phyloP scores from a whole-genome alignment of 1,140 invertebrate species.

The Drosophila nikananu region DNA sequence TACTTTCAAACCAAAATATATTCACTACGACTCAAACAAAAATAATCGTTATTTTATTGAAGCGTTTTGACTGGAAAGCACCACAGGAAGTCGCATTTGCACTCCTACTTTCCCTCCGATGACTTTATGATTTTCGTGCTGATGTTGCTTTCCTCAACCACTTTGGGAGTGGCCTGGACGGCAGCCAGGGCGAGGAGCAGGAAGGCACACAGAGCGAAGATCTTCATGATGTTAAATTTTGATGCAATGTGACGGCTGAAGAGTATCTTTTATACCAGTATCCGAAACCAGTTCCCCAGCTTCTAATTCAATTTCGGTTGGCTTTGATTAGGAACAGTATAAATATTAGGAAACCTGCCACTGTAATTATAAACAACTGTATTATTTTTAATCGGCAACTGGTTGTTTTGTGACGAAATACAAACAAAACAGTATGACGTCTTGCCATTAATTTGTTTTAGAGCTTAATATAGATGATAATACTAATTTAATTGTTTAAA shows the following conservation, averaged over 20 bases:
- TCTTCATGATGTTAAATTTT: constrained; percentile 10
- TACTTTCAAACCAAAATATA: not conserved
- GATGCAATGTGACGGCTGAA: not conserved
- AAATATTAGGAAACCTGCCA: not conserved
- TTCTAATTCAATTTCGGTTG: not conserved
- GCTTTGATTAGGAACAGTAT: not conserved
- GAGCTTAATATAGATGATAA: not conserved
- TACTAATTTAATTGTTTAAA: not conserved
- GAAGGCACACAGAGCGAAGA: constrained; percentile 20
- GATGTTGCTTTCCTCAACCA: not conserved
- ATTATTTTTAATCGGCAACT: not conserved
- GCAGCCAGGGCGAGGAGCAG: constrained; percentile 6
- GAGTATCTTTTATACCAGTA: constrained; percentile 3
- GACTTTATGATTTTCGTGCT: not conserved
- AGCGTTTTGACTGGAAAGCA: not conserved
- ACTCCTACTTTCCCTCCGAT: not conserved
- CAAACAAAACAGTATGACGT: not conserved
- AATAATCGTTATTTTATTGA: not conserved
- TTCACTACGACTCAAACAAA: not conserved
- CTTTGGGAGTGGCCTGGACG: constrained; percentile 14
- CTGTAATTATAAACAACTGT: not conserved
- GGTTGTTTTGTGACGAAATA: not conserved
- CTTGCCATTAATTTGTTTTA: not conserved
- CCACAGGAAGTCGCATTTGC: not conserved
- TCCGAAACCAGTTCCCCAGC: not conserved